A percentile compares a stretch with the other conserved stretches of the same genome.
Evolutionary conservation across 2,888 invertebrate genomes (phyloP).

Genomic region (Cremastobaeus sp.): DNA sequence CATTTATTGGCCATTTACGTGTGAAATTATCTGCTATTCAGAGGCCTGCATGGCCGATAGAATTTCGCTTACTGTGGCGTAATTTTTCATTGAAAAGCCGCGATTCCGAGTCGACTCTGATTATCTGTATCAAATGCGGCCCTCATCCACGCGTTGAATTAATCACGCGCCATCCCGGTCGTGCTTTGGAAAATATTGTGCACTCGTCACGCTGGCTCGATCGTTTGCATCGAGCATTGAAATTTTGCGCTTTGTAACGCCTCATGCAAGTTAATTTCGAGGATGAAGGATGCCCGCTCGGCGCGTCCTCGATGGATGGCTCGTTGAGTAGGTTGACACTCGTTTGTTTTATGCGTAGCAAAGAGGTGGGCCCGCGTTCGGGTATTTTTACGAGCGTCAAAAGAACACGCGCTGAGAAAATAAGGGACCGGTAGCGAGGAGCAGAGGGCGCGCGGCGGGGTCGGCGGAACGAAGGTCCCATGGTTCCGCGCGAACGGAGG

Average conservation of each 20-base stretch:
- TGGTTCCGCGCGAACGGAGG: conserved; percentile 27
- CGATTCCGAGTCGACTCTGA: no score
- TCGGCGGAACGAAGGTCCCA: conserved; percentile 13
- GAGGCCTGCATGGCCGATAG: no score
- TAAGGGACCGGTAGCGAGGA: conserved; percentile 37
- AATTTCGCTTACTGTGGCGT: no score
- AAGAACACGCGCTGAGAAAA: conserved; percentile 51
- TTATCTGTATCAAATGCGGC: no score
- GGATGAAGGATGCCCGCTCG: background rate
- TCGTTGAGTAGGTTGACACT: conserved; percentile 50
- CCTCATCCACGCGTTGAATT: no score
- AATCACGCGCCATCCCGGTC: no score
- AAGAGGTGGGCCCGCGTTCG: conserved; percentile 48
- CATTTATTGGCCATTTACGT: no score
- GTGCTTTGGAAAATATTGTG: background rate
- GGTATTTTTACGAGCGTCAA: conserved; percentile 56
- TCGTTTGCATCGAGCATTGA: conserved; percentile 9
- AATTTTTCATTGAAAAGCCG: no score
- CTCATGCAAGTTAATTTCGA: conserved; percentile 21
- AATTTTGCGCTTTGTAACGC: conserved; percentile 7
- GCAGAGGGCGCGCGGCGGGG: conserved; percentile 3
- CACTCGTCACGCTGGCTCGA: background rate
- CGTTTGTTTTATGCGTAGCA: conserved; percentile 54
- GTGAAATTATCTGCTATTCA: no score
- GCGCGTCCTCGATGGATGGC: conserved; percentile 16